A percentile compares a stretch with the other conserved stretches of the same genome.
Evolutionary conservation across 2,888 invertebrate species (phyloP).

Genomic region (Plebejus argus): DNA sequence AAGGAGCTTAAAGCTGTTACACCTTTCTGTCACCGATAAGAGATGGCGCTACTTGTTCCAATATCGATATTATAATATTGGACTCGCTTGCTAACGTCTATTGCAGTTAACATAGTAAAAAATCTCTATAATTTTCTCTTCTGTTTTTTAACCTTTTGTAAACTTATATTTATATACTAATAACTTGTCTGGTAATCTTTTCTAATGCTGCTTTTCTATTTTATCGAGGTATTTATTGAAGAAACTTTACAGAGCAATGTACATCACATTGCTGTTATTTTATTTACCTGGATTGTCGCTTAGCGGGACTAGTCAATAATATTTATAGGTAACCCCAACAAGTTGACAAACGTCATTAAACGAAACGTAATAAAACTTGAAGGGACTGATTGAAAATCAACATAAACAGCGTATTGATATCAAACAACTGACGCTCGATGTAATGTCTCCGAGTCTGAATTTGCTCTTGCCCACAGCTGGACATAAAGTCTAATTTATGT

Average conservation of each 20-base stretch:
- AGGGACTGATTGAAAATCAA: neutral
- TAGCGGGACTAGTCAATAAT: neutral
- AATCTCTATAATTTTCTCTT: too few relatives aligned
- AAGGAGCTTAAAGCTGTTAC: too few relatives aligned
- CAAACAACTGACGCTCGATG: neutral
- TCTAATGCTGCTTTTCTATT: neutral
- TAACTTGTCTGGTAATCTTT: neutral
- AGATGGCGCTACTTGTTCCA: neutral
- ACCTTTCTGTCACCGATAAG: neutral
- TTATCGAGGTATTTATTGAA: neutral
- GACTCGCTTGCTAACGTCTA: neutral
- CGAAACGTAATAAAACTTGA: neutral
- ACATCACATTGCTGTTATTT: neutral
- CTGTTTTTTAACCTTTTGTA: neutral
- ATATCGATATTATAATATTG: neutral
- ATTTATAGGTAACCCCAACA: neutral
- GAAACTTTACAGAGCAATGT: neutral
- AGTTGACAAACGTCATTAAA: neutral
- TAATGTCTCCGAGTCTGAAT: neutral
- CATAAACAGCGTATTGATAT: neutral
- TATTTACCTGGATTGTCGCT: neutral
- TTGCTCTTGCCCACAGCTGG: neutral
- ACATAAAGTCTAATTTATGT: slow-evolving; percentile 5
- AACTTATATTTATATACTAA: too few relatives aligned
- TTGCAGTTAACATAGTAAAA: neutral